Conservation (phyloP, 2,113 vertebrate species). For the Todiramphus saurophagus region DNA sequence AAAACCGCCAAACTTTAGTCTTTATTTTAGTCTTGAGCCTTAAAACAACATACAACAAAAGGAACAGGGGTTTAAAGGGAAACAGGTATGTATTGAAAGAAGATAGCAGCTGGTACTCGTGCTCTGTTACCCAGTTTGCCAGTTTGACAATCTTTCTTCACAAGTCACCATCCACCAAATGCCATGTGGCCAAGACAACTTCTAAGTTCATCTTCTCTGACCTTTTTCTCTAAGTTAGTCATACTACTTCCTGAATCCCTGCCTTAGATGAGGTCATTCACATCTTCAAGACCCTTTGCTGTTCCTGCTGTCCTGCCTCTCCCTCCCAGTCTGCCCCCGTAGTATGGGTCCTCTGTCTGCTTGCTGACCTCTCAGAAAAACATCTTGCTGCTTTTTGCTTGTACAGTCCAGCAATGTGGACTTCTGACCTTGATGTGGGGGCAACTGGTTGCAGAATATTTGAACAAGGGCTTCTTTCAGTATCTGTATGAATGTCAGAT, state of each 20-base stretch:
- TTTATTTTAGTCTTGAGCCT: no score
- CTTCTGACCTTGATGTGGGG: neutral
- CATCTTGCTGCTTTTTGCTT: neutral
- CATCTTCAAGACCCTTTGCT: neutral
- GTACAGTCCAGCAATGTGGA: neutral
- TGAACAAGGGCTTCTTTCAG: neutral
- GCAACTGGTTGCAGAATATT: neutral
- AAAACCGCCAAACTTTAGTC: no score
- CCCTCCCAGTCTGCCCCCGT: accelerated
- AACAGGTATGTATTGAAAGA: no score
- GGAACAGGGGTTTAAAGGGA: no score
- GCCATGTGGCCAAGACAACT: neutral
- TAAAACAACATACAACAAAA: no score
- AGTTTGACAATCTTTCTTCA: neutral
- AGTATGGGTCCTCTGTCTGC: neutral
- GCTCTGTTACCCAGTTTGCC: neutral
- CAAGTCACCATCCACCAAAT: neutral
- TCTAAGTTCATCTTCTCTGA: neutral
- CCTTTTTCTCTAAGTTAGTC: neutral
- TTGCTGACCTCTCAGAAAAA: neutral
- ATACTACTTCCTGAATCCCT: neutral
- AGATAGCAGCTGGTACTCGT: no score
- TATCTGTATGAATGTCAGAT: neutral
- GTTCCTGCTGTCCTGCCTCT: neutral
- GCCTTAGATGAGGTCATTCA: neutral